A percentile compares a stretch with the other conserved stretches of the same genome.
Conservation (phyloP, 2,113 vertebrate genomes). For the Ovis canadensis region DNA sequence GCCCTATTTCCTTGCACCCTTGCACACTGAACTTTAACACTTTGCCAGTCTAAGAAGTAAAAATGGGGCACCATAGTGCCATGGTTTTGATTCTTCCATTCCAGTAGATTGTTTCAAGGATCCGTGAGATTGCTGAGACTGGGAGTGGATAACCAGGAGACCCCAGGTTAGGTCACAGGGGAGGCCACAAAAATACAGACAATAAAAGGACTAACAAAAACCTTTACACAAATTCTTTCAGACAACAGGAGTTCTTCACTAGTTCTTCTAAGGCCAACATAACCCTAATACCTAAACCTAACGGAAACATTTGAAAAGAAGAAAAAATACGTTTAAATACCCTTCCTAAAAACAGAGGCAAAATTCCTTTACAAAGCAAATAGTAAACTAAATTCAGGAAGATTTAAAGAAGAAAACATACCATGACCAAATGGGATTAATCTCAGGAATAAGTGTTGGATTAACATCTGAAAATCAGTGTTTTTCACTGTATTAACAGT, state of each 20-base stretch:
- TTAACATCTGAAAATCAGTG: no score
- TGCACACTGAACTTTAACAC: neutral
- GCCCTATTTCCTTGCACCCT: neutral
- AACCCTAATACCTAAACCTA: neutral
- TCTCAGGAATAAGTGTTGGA: no score
- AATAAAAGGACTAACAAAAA: neutral
- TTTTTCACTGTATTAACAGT: no score
- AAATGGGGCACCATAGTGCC: neutral
- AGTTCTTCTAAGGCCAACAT: neutral
- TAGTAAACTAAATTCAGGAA: neutral
- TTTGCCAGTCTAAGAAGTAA: neutral
- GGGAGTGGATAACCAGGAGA: neutral
- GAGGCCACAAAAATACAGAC: neutral
- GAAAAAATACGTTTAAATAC: neutral
- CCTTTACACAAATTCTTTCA: neutral
- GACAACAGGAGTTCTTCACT: neutral
- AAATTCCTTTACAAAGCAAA: neutral
- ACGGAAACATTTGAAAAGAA: neutral
- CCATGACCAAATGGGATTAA: no score
- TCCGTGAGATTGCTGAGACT: neutral
- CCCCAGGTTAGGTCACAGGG: neutral
- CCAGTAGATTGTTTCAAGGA: neutral
- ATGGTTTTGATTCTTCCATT: neutral
- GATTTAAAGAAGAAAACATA: no score
- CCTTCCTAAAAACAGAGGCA: neutral